A percentile compares a stretch with the other conserved stretches of the same genome.
Conservation (phyloP, 2,888 invertebrate species). For the Tineola bisselliella region DNA sequence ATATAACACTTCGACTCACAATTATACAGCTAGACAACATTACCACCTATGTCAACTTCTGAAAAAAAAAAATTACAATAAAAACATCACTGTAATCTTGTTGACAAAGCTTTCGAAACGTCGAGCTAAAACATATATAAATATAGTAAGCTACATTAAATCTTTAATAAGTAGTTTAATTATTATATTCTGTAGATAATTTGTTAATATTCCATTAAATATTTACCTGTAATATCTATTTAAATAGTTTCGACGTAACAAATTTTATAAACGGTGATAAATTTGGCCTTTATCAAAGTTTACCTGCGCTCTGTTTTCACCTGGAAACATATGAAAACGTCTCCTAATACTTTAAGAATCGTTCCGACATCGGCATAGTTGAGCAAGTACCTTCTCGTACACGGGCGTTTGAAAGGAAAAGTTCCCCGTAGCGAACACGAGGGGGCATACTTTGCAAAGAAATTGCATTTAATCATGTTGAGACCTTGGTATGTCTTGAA, state of each 20-base stretch:
- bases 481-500: slow-evolving; percentile 48
- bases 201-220: slow-evolving; percentile 24
- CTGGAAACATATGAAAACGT: slow-evolving; percentile 16
- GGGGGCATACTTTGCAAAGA: slow-evolving; percentile 56
- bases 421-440: slow-evolving; percentile 35
- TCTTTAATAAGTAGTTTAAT: too few species aligned
- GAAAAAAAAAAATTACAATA: too few species aligned
- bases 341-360: slow-evolving; percentile 22
- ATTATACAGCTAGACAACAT: too few species aligned
- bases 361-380: slow-evolving; percentile 27
- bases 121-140: too few species aligned
- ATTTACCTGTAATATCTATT: slow-evolving; percentile 26
- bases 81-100: too few species aligned
- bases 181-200: too few species aligned
- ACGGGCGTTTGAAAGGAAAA: slow-evolving; percentile 42
- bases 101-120: too few species aligned
- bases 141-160: too few species aligned
- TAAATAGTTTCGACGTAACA: slow-evolving; percentile 28
- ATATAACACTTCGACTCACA: too few species aligned
- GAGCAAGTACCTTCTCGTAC: slow-evolving; percentile 24
- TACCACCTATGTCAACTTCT: too few species aligned
- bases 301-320: slow-evolving; percentile 28
- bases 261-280: slow-evolving; percentile 22
- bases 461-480: slow-evolving; percentile 63
- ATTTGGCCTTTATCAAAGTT: slow-evolving; percentile 17